Conservation (phyloP, 92 coral and sea anemone species). For the Phymanthus crucifer region DNA sequence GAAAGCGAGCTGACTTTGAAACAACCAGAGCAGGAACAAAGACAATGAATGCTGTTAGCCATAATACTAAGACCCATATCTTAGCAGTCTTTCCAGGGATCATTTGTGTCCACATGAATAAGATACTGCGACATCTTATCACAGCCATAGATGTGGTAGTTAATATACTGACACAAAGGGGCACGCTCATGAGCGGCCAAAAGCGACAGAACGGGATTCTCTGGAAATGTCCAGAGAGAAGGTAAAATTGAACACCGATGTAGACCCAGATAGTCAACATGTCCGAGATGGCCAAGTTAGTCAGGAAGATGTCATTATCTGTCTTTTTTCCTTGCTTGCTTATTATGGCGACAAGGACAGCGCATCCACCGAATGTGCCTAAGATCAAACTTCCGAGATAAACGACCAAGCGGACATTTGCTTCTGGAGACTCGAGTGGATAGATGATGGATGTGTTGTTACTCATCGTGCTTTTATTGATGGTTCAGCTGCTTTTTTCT, state of each 20-base stretch:
- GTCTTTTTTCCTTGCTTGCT: constrained; percentile 24
- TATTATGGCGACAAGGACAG: constrained; percentile 19
- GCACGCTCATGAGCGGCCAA: constrained; percentile 40
- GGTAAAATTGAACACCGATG: constrained; percentile 32
- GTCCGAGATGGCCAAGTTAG: constrained; percentile 33
- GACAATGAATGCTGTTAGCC: constrained; percentile 28
- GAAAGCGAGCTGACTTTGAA: neutral
- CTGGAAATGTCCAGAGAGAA: constrained; percentile 12
- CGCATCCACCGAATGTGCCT: constrained; percentile 26
- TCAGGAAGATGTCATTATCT: constrained; percentile 32
- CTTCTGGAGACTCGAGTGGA: constrained; percentile 19
- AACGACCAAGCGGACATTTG: constrained; percentile 11
- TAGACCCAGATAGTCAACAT: constrained; percentile 37
- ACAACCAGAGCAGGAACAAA: constrained; percentile 31
- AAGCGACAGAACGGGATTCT: constrained; percentile 14
- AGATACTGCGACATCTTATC: constrained; percentile 26
- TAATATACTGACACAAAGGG: constrained; percentile 26
- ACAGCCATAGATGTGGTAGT: constrained; percentile 42
- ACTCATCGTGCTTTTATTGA: neutral
- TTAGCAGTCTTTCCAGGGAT: constrained; percentile 4
- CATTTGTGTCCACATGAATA: constrained; percentile 17
- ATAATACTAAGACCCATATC: constrained; percentile 10
- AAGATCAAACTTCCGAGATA: constrained; percentile 25
- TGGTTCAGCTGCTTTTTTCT: neutral
- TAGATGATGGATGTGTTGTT: constrained; percentile 12